Base-by-base conservation (phyloP, 2,888 invertebrate genomes). In the Caradrina kadenii region DNA sequence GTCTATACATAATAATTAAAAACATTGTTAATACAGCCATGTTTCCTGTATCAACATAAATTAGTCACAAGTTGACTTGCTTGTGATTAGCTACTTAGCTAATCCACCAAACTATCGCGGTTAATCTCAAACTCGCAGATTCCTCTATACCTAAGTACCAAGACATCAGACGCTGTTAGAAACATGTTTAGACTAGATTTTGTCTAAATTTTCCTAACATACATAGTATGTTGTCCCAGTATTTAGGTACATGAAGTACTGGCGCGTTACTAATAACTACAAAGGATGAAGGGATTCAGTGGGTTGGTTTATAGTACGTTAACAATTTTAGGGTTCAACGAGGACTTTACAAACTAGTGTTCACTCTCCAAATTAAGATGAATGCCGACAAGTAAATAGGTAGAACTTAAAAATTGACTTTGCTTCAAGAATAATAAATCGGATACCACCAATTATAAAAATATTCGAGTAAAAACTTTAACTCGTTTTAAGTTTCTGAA, bases 151-250 rank as follows among this genome's bases (percentile, higher is more conserved):
- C 71, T 74, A 84, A 71, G 72, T 81, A 90, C 87, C 73, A 89
- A 90, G 88, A 74, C n/a, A 80, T 35, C 89, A 90, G 83, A 73
- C 26, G 45, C 39, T 26, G 61, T 45, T 22, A 70, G 80, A 82
- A 80, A 66, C 63, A 60, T 70, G 26, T n/a, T 63, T 58, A 76
- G 74, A 56, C 75, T 83, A 83, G 75, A 81, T 81, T 79, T 80
- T 78, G 80, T 71, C 73, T 75, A 65, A 55, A 72, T 61, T 54
- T 13, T 39, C 67, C 54, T 67, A 71, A 68, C 26, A 52, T 63
- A 66, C 58, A 69, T 81, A 45, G 45, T 45, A 87, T 89, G 87
- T 59, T 80, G 21, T 76, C 85, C 87, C 76, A 65, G 87, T 87
- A 81, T 74, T 78, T 84, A 83, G 81, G 83, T 81, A 85, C 75